Conservation (phyloP, 2,888 invertebrate genomes). For the Elysia crispata region DNA sequence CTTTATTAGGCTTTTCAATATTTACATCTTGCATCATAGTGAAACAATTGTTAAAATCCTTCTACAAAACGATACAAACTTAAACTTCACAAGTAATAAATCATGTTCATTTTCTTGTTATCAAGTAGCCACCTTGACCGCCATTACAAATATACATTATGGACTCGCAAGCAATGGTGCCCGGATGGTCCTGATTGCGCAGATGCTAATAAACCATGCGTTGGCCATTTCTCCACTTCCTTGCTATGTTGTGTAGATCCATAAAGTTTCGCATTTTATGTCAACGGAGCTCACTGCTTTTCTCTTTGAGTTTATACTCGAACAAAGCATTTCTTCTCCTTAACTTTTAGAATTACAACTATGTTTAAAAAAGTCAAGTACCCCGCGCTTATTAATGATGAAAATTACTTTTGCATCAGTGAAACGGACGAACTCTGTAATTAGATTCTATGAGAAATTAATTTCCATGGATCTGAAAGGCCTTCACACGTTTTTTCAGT, state of each 20-base stretch:
- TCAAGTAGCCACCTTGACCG: slow-evolving; percentile 75
- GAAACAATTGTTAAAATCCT: slow-evolving; percentile 44
- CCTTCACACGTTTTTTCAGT: too few relatives aligned
- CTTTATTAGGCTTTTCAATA: slow-evolving; percentile 63
- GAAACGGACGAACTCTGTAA: too few relatives aligned
- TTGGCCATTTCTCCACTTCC: slow-evolving; percentile 31
- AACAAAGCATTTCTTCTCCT: too few relatives aligned
- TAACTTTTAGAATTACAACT: too few relatives aligned
- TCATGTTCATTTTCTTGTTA: slow-evolving; percentile 59
- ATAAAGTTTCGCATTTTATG: not conserved
- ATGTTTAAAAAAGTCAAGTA: too few relatives aligned
- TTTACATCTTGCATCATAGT: slow-evolving; percentile 90
- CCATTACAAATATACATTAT: slow-evolving; percentile 71
- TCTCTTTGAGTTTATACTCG: not conserved
- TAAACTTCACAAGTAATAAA: slow-evolving; percentile 57
- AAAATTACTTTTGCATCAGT: too few relatives aligned
- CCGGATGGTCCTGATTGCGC: slow-evolving; percentile 73
- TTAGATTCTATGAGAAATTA: too few relatives aligned
- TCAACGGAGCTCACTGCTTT: not conserved
- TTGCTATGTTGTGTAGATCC: not conserved
- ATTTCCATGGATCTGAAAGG: too few relatives aligned
- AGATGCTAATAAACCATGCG: slow-evolving; percentile 54
- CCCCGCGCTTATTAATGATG: too few relatives aligned
- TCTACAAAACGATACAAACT: slow-evolving; percentile 45
- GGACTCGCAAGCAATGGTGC: slow-evolving; percentile 49